Evolutionary conservation across 2,797 vertebrate species (phyloP), one percentile per base, ranked within the genome.

Genomic region (Botia almorhae): DNA sequence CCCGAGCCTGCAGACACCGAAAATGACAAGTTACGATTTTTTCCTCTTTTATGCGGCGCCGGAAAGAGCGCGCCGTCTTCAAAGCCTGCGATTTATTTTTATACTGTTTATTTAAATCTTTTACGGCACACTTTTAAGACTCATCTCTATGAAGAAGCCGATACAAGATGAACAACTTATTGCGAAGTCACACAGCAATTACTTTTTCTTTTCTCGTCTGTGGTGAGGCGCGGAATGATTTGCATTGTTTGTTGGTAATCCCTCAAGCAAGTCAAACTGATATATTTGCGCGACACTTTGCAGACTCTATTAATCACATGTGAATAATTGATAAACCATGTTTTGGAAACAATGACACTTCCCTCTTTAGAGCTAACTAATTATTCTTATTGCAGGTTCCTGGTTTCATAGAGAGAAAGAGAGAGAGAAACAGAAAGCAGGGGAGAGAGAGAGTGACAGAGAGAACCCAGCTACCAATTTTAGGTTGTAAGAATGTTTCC

Each of bases 261-360:
- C 77, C 77, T 50, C 36, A 69, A 80, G 72, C 72, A 14, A 55
- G 65, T 63, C 82, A 72, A 72, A 76, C 76, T 71, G 72, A 64
- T 56, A 79, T 79, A 60, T 80, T 82, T 74, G 51, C 43, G 53
- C 65, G 61, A 69, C 81, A 68, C 68, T 77, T 80, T 80, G 74
- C 76, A 74, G 46, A 68, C 33, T 58, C 81, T 80, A 87, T 87
- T 87, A 87, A 87, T 87, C 85, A 85, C 50, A 60, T 58, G 65
- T 87, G 76, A 83, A 84, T 87, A 84, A 85, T 86, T 86, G 83
- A 85, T 85, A 81, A 84, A 67, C 63, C 51, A 43, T 84, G 81
- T 84, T 87, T 79, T 70, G 65, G 73, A 87, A 85, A 87, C 73
- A 83, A 81, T 80, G 86, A 82, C 84, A 80, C 78, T 80, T 82